Base-by-base conservation (phyloP, 2,113 vertebrate genomes). In the Stomatorhinus ivindoensis region DNA sequence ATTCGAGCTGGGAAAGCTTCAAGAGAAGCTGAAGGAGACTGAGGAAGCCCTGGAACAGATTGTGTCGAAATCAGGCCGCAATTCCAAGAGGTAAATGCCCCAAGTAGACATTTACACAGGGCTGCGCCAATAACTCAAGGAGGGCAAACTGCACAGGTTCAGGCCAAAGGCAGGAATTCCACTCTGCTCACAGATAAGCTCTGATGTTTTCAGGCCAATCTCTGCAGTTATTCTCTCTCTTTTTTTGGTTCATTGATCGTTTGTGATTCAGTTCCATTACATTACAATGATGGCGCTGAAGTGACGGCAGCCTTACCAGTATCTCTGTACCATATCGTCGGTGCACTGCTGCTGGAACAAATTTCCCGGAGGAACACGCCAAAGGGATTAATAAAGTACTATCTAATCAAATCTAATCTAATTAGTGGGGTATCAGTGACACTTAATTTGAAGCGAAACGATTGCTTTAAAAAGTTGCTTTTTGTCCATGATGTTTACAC, bases 41-140 rank as follows among this genome's bases (percentile, higher is more conserved):
- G 98, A 99, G 93, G 93, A 97, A 93, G 97, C 97, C 89, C 98
- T 99, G 97, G 97, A 99, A 96, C 97, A 96, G 90, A 95, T 99
- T 10, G 97, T 99, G 89, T 97, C 94, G 87, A 95, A 95, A 88
- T 96, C 97, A 82, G 96, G 96, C 88, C 96, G 95, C 92, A 94
- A 95, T 90, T 95, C 94, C 86, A 95, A 97, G 90, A 97, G 96
- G 98, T 99, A 92, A 65, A 91, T 88, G 24, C 76, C 48, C 73
- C 27, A 69, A 88, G 87, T 80, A 76, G 46, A 10, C 80, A 1
- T 50, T 44, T 88, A 47, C 83, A 65, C 35, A 86, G 8, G 24
- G 58, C 51, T 51, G 53, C 87, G 88, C 35, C n/a, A 35, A 35
- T 73, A 73, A 73, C n/a, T 27, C 27, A 73, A 73, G 65, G 65